A percentile compares a stretch with the other conserved stretches of the same genome.
Conservation (phyloP, 2,888 invertebrate genomes). For the Sinelater perroti region DNA sequence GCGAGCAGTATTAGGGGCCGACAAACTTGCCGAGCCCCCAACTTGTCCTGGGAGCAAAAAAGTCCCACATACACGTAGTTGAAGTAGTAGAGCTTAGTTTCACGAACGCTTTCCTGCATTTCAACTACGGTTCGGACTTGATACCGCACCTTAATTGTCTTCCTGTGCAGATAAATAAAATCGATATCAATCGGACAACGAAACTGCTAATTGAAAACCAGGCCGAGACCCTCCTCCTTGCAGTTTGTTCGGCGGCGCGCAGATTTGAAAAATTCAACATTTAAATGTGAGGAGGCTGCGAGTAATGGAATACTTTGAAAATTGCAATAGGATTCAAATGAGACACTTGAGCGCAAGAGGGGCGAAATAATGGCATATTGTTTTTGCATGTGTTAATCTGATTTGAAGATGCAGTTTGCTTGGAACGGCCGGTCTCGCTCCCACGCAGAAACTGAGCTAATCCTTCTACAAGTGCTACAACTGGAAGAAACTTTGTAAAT, state of each 20-base stretch:
- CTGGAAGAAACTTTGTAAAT: neutral
- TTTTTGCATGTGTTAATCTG: no score
- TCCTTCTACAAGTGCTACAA: neutral
- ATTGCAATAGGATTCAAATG: constrained; percentile 10
- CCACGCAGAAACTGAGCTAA: no score
- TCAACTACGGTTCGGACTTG: constrained; percentile 3
- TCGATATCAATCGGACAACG: constrained; percentile 1
- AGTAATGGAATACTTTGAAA: constrained; percentile 2
- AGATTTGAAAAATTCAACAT: constrained; percentile 1
- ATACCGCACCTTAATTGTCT: constrained; percentile 3
- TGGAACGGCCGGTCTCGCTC: no score
- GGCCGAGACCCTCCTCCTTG: neutral
- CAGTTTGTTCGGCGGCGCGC: neutral
- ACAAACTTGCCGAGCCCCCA: neutral
- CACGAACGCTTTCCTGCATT: neutral
- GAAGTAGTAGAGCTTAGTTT: constrained; percentile 5
- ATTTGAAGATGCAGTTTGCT: no score
- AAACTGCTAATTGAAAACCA: neutral
- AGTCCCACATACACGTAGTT: constrained; percentile 7
- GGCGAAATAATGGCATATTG: no score
- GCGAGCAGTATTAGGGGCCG: neutral
- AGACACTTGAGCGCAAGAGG: no score
- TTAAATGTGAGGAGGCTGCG: neutral
- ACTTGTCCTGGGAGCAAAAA: neutral
- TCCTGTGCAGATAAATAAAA: constrained; percentile 8